Conservation (phyloP, 2,888 invertebrate species). For the Coleophora flavipennella region DNA sequence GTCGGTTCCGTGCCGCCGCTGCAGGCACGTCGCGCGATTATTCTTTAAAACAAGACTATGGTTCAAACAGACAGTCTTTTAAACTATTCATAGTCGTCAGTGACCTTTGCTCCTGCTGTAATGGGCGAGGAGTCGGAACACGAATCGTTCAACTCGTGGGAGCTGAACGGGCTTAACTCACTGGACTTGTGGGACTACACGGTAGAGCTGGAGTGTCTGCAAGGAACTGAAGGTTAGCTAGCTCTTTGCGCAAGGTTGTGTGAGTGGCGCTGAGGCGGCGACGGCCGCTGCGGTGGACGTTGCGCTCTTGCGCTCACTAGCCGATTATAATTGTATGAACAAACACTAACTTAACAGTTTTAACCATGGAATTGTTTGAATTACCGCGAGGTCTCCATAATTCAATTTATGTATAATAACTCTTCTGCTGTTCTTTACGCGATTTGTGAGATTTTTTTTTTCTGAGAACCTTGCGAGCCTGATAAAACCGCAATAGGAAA, state of each 20-base stretch:
- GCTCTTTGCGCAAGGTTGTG: conserved; percentile 43
- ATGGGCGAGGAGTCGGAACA: conserved; percentile 64
- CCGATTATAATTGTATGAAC: conserved; percentile 36
- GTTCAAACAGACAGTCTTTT: conserved; percentile 23
- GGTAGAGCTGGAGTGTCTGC: conserved; percentile 85
- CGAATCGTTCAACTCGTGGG: conserved; percentile 66
- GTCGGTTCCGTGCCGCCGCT: conserved; percentile 40
- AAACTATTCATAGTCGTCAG: conserved; percentile 13
- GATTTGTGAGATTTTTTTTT: no score
- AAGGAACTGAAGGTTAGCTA: conserved; percentile 81
- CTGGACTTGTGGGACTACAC: conserved; percentile 90
- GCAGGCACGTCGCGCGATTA: conserved; percentile 34
- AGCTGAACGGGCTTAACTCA: conserved; percentile 75
- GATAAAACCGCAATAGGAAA: no score
- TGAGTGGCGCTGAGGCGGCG: conserved; percentile 30
- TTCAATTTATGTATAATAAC: no score
- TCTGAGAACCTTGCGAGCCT: no score
- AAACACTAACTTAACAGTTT: conserved; percentile 26
- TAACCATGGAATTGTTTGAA: conserved; percentile 38
- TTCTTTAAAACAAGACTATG: conserved; percentile 36
- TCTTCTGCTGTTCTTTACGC: no score
- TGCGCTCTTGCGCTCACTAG: conserved; percentile 16
- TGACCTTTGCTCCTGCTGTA: conserved; percentile 37
- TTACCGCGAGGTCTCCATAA: conserved; percentile 21
- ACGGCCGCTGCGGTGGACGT: conserved; percentile 12